These are phyloP conservation scores for Rhinichthys klamathensis DNA, from an alignment of 2,113 vertebrate genomes.

Conservation along the genomic window DNA sequence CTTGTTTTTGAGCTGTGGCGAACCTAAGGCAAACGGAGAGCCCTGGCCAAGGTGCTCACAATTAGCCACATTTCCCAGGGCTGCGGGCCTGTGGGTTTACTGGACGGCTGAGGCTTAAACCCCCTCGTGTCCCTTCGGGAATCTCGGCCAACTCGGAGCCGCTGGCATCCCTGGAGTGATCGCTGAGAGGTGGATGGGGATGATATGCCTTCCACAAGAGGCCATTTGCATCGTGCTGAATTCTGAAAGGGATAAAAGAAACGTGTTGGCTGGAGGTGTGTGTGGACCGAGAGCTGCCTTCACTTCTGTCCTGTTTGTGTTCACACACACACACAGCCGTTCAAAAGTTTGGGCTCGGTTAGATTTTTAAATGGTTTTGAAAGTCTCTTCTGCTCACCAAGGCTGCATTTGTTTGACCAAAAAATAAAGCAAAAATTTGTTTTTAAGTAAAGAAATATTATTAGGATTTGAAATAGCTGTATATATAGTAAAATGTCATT, in stretches of 20 bases:
- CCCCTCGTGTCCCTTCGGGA: slow-evolving; percentile 62
- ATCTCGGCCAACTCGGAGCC: slow-evolving; percentile 74
- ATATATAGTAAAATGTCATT: neutral
- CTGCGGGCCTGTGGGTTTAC: slow-evolving; percentile 74
- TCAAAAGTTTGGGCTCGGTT: neutral
- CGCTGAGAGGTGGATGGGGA: slow-evolving; percentile 76
- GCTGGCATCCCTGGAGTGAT: slow-evolving; percentile 72
- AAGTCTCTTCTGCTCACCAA: neutral
- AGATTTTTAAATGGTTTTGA: neutral
- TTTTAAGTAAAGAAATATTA: neutral
- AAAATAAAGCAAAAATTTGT: neutral
- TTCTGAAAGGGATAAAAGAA: slow-evolving; percentile 76
- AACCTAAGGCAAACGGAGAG: slow-evolving; percentile 71
- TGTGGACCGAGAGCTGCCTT: slow-evolving; percentile 43
- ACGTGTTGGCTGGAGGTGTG: slow-evolving; percentile 69
- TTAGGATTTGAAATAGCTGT: neutral
- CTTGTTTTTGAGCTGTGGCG: slow-evolving; percentile 72
- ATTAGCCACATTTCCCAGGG: slow-evolving; percentile 75
- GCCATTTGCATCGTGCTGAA: slow-evolving; percentile 72
- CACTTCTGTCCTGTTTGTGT: neutral
- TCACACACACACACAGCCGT: neutral
- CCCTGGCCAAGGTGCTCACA: slow-evolving; percentile 75
- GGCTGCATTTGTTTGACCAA: neutral
- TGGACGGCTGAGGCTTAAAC: slow-evolving; percentile 79
- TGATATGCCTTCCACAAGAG: slow-evolving; percentile 77